Conservation (phyloP, 2,888 invertebrate genomes). For the Tribolium freemani region DNA sequence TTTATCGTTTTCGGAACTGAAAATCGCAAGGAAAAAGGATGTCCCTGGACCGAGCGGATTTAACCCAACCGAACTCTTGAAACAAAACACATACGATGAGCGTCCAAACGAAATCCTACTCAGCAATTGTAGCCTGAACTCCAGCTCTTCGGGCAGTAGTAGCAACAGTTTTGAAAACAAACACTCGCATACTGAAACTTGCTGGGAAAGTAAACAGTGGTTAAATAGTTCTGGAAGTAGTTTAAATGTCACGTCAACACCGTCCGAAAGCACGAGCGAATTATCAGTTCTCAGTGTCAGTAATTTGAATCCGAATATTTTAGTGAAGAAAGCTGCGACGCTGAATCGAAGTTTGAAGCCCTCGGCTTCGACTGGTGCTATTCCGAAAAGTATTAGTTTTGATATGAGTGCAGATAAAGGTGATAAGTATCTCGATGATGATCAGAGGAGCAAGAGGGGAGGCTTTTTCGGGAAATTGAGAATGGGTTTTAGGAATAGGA, state of each 20-base stretch:
- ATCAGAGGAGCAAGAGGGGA: conserved; percentile 71
- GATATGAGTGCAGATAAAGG: conserved; percentile 90
- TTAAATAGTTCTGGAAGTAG: conserved; percentile 63
- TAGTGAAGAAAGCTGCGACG: conserved; percentile 42
- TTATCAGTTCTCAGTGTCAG: conserved; percentile 60
- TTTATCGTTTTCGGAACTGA: conserved; percentile 44
- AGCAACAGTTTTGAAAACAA: conserved; percentile 67
- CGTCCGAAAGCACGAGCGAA: conserved; percentile 63
- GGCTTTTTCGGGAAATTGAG: conserved; percentile 83
- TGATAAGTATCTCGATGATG: conserved; percentile 74
- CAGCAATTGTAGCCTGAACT: conserved; percentile 73
- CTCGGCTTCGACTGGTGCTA: conserved; percentile 82
- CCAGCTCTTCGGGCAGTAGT: conserved; percentile 69
- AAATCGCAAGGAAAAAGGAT: conserved; percentile 34
- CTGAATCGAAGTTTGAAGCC: conserved; percentile 63
- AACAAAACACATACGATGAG: conserved; percentile 52
- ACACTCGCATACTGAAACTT: conserved; percentile 49
- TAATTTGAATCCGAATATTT: conserved; percentile 47
- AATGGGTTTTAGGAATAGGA: conserved; percentile 76
- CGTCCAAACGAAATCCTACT: conserved; percentile 67
- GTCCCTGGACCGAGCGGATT: conserved; percentile 35
- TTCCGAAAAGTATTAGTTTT: conserved; percentile 93
- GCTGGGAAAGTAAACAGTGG: conserved; percentile 64
- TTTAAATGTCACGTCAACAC: conserved; percentile 63
- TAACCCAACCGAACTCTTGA: conserved; percentile 40